Base-by-base conservation (phyloP, 2,888 invertebrate species). In the Agriopis marginaria region DNA sequence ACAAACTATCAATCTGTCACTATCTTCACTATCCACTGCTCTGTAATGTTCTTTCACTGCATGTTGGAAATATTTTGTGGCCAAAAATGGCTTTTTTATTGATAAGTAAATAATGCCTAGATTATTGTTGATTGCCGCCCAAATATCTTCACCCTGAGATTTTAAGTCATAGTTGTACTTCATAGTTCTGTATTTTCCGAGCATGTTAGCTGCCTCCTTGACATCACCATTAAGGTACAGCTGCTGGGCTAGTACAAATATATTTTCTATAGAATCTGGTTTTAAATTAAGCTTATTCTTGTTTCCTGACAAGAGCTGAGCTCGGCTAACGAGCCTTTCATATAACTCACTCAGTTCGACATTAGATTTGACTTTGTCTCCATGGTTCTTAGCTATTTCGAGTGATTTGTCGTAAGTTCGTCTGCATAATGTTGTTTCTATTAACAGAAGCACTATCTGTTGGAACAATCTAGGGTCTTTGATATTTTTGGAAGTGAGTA, bases 21-120 rank as follows among this genome's bases (percentile, higher is more conserved):
- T 90, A 42, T 92, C 92, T 39, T 90, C 89, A 86, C 84, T 88
- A 63, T 93, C 92, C 84, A 90, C 88, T 1, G 89, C 90, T 76
- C 87, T 91, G 65, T 93, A 93, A 75, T 97, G 97, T 87, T 97
- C 97, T 82, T 96, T 95, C 6, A 98, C 89, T 59, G 98, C 97
- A 89, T 96, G 96, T 79, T 97, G 96, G 77, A 97, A 96, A 89
- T 97, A 97, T 84, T 97, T 96, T 62, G 96, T 96, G 8, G 97
- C 97, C 70, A 98, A 94, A 88, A 97, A 96, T 58, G 97, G 97
- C 91, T 98, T 98, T 23, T 96, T 96, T 89, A 97, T 95, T 49
- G 97, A 96, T 82, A 97, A 96, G 88, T 98, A 97, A 76, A 97
- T 95, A 63, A 97, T 96, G 55, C 97, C 98, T 83, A 98, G 95